phyloP scores from a whole-genome alignment of 92 coral and sea anemone species.

The Porites cylindrica region DNA sequence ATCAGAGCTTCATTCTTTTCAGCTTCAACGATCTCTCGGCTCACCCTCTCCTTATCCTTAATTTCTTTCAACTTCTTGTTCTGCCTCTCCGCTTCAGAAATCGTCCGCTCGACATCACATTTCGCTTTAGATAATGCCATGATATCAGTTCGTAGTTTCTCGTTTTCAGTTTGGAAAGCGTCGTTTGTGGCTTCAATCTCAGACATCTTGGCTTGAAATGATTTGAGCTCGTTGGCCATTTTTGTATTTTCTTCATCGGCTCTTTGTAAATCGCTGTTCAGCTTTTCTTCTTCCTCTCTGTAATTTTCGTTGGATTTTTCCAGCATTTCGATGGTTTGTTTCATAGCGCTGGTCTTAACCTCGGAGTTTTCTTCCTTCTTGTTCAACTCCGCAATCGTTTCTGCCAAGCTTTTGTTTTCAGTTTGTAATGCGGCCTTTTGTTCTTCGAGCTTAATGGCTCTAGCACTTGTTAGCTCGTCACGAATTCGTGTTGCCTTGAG shows the following conservation, averaged over 20 bases:
- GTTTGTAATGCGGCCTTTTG: slow-evolving; percentile 56
- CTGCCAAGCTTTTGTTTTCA: slow-evolving; percentile 63
- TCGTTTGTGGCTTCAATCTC: slow-evolving; percentile 91
- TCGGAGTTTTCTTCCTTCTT: slow-evolving; percentile 54
- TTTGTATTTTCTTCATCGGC: slow-evolving; percentile 68
- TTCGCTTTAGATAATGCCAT: slow-evolving; percentile 79
- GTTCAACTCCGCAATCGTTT: neutral
- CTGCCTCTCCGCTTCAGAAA: slow-evolving; percentile 85
- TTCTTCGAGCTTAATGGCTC: slow-evolving; percentile 58
- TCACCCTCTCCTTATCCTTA: slow-evolving; percentile 74
- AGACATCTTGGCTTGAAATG: slow-evolving; percentile 75
- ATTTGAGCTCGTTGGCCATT: slow-evolving; percentile 73
- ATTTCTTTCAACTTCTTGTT: slow-evolving; percentile 80
- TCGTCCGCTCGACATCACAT: slow-evolving; percentile 76
- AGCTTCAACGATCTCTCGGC: slow-evolving; percentile 59
- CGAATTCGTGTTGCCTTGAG: slow-evolving; percentile 48
- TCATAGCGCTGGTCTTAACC: slow-evolving; percentile 43
- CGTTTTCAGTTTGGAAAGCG: slow-evolving; percentile 90
- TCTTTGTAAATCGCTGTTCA: slow-evolving; percentile 46
- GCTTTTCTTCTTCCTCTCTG: slow-evolving; percentile 50
- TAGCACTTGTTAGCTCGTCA: slow-evolving; percentile 44
- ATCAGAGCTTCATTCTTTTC: slow-evolving; percentile 61
- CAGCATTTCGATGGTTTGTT: slow-evolving; percentile 39
- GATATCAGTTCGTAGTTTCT: slow-evolving; percentile 79
- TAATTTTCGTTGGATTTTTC: slow-evolving; percentile 68